Percentiles rank a stretch among this genome's conserved stretches.
phyloP scores from a whole-genome alignment of 2,888 invertebrate species.

The Yponomeuta plumbellus region DNA sequence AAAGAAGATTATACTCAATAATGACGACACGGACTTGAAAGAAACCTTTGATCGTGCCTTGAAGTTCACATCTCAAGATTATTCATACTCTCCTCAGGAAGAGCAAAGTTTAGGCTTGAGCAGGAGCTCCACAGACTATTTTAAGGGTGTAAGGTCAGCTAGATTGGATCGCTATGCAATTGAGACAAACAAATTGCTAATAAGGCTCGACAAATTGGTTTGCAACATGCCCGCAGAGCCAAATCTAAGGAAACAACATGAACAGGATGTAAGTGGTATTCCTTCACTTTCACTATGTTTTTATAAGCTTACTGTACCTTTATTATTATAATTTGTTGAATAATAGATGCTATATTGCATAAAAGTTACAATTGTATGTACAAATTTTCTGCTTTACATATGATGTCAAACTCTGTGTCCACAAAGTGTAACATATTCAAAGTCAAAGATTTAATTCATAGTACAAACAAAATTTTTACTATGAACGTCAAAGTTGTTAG shows the following conservation, averaged over 20 bases:
- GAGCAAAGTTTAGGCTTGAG: slow-evolving; percentile 70
- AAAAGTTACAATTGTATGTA: not conserved
- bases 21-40: slow-evolving; percentile 81
- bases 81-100: slow-evolving; percentile 6
- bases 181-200: slow-evolving; percentile 96
- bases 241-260: slow-evolving; percentile 83
- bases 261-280: slow-evolving; percentile 74
- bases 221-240: slow-evolving; percentile 86
- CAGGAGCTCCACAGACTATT: slow-evolving; percentile 83
- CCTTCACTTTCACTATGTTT: not conserved
- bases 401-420: no score
- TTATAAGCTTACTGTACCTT: not conserved
- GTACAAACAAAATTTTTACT: no score
- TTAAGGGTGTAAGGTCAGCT: slow-evolving; percentile 80
- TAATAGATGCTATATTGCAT: not conserved
- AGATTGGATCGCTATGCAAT: slow-evolving; percentile 91
- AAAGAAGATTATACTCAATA: slow-evolving; percentile 89
- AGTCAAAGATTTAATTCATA: no score
- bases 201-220: slow-evolving; percentile 93
- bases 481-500: no score
- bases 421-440: no score
- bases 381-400: no score
- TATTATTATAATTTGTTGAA: not conserved
- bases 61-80: slow-evolving; percentile 57
- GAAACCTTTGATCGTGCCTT: slow-evolving; percentile 76